Conservation (phyloP, 2,797 vertebrate species). For the Lagorchestes hirsutus region DNA sequence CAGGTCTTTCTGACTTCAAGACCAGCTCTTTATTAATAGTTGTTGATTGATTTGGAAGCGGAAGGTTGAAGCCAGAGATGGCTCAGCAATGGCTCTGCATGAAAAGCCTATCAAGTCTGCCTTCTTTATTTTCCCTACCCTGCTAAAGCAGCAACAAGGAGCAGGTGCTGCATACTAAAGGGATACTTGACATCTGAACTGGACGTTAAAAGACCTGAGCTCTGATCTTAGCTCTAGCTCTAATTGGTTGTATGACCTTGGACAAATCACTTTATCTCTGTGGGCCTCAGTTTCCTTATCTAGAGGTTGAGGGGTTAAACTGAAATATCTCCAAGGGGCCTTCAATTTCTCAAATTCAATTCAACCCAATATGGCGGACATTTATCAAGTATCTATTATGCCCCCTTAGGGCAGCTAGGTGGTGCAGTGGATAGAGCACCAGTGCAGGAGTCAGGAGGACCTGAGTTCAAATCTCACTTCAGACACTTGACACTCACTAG, state of each 20-base stretch:
- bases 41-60: neutral
- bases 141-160: neutral
- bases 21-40: neutral
- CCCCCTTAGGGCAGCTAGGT: too few species aligned
- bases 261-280: slow-evolving; percentile 47
- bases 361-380: neutral
- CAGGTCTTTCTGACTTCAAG: neutral
- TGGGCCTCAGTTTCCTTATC: slow-evolving; percentile 17
- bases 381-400: neutral
- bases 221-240: slow-evolving; percentile 33
- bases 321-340: neutral
- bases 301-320: neutral
- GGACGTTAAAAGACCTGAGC: neutral
- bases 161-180: neutral
- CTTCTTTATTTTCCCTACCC: neutral
- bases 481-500: too few species aligned
- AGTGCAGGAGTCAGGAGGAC: too few species aligned
- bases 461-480: too few species aligned
- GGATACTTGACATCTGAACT: neutral
- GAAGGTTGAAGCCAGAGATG: neutral
- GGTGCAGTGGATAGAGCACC: too few species aligned
- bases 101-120: neutral
- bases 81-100: neutral
- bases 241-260: neutral
- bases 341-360: neutral